Base-by-base conservation (phyloP, 1,140 invertebrate species). In the Arion vulgaris region DNA sequence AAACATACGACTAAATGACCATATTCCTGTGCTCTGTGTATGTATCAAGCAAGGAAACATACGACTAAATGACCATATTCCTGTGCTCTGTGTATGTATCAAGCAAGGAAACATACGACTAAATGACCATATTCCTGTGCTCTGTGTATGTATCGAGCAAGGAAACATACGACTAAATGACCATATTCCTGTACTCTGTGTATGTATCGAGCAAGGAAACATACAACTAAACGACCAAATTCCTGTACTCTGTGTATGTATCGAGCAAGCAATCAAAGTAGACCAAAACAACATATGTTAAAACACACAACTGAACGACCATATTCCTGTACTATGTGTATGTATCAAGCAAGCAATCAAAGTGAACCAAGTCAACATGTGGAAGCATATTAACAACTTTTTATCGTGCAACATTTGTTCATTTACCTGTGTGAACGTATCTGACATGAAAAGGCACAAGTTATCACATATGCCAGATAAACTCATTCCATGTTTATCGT, bases 381-480 rank as follows among this genome's bases (percentile, higher is more conserved):
- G 36, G 2, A 73, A 73, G n/a, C 71, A 73, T 39, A 73, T 73
- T 23, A n/a, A 73, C n/a, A 49, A 26, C 28, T 26, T 73, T 23
- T 11, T 41, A 0, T 73, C 38, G 2, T 73, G 71, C 41, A n/a
- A 73, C 13, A 7, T 5, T 28, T 73, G 71, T 28, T 1, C 11
- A 1, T 73, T 41, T 26, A 7, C 71, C 1, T 41, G 38, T 26
- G 23, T 73, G 1, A 11, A 38, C 1, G 26, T n/a, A 26, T 39
- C 71, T 73, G 71, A 73, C 26, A 39, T 73, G 71, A 19, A 73
- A 39, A 73, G 41, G 2, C 71, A 73, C 32, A 49, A 73, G 41
- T 39, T 39, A 26, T 73, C 71, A 39, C 71, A 73, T n/a, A 19
- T 41, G 28, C 0, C 41, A 26, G 71, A 39, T 41, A 39, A 49